These are phyloP conservation scores for Bubo bubo DNA, from an alignment of 2,113 vertebrate species.

Conservation along the genomic window DNA sequence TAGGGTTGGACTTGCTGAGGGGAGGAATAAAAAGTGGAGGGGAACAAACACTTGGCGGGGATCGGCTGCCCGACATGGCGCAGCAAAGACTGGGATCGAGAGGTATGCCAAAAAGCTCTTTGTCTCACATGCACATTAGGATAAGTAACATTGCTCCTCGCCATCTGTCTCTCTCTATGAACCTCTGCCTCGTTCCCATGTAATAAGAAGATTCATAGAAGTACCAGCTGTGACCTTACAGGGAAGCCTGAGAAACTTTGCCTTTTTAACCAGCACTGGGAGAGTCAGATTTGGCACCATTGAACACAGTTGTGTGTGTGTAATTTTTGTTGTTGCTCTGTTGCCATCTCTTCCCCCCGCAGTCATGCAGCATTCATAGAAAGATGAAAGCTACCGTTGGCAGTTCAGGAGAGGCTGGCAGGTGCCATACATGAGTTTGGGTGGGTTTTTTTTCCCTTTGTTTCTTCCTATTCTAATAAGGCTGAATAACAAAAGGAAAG, in stretches of 20 bases:
- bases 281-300: not conserved
- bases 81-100: not conserved
- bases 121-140: slow-evolving; percentile 68
- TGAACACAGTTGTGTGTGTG: not conserved
- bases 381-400: not conserved
- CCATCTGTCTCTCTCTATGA: slow-evolving; percentile 67
- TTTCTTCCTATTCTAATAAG: not conserved
- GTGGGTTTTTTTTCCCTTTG: not conserved
- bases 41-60: slow-evolving; percentile 26
- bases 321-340: not conserved
- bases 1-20: not conserved
- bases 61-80: not conserved
- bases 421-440: not conserved
- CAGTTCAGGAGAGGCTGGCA: not conserved
- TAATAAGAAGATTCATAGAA: slow-evolving; percentile 64
- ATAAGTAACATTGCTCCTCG: slow-evolving; percentile 61
- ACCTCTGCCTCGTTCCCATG: slow-evolving; percentile 58
- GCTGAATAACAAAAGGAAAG: not conserved
- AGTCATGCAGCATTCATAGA: not conserved
- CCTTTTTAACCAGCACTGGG: slow-evolving; percentile 23
- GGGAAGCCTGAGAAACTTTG: slow-evolving; percentile 62
- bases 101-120: slow-evolving; percentile 64
- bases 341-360: not conserved
- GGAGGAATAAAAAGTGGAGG: not conserved
- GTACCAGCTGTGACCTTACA: slow-evolving; percentile 66